Base-by-base conservation (phyloP, 2,797 vertebrate genomes). In the Tolypeutes matacus region DNA sequence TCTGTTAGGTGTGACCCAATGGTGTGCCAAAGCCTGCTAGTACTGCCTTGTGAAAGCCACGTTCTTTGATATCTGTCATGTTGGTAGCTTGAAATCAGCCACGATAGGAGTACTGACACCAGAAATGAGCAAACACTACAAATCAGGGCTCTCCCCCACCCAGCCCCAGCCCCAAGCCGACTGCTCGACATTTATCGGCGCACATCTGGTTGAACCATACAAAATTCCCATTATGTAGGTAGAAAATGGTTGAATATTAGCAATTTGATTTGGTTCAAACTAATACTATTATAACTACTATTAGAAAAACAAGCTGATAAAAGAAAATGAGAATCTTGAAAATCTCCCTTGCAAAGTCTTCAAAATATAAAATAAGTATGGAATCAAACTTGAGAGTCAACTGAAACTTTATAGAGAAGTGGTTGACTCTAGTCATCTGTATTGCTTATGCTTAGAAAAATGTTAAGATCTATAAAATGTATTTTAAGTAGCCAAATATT, bases 401-500 rank as follows among this genome's bases (percentile, higher is more conserved):
- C 23, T 65, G 25, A 78, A 86, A 64, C 4, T 82, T 82, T 89
- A 49, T 3, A 56, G 5, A 42, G 70, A 84, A 2, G 20, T 21
- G 36, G 72, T 75, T 73, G 31, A 34, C 5, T 81, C 36, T 4
- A 39, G 56, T 75, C 34, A 10, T 75, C 58, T 89, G 2, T 31
- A 9, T 90, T 80, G 83, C 20, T 69, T 6, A n/a, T 75, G n/a
- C n/a, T n/a, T n/a, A 9, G 82, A 94, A 91, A 73, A 94, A 39
- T 53, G 42, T 69, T 90, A 56, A 56, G 34, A 46, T 49, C 46
- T 14, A 2, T 56, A 60, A 56, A 69, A 82, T 73, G 62, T 69
- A 60, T 69, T 76, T 93, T 89, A 65, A 81, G n/a, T 67, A 42
- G 12, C 70, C 53, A 81, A 11, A 11, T 84, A 51, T 60, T 34